Evolutionary conservation across 2,888 invertebrate species (phyloP), one percentile per base, ranked within the genome.

Genomic region (Pomacea canaliculata): DNA sequence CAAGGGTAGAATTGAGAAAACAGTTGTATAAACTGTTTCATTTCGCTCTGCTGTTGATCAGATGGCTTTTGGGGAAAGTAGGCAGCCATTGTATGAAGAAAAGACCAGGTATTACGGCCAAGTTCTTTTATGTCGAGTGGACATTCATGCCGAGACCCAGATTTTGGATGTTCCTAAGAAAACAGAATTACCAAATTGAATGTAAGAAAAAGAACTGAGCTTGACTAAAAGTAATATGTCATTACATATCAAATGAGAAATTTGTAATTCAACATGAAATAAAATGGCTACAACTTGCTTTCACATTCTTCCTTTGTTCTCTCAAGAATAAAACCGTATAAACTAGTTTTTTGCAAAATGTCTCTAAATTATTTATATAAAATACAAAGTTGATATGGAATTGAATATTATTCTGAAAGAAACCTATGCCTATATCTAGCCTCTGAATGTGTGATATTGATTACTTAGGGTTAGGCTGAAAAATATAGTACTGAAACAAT

Each of bases 61-160:
- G 89, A 93, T 0, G 99, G 98, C 83, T 94, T 93, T 8, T 95
- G 94, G 0, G 99, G 97, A 91, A 95, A 99, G 90, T 97, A 96
- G 0, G 97, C 96, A 7, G 97, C 97, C 94, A 99, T 97, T 0
- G 99, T 96, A 89, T 99, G 99, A 5, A 99, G 92, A 83, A 99
- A 94, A 10, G 95, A 94, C 99, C 99, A 99, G 5, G 98, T 95
- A 72, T 94, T 93, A 8, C 93, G 93, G 1, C 94, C 94, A 23
- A 93, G 86, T 79, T 92, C 91, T 81, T 92, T 91, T 75, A 90
- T 91, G 84, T 93, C 93, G 12, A 93, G 85, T 0, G 93, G 93
- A 84, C 93, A 93, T 59, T 92, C 90, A 62, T 78, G 76, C 37
- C 68, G 49, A 51, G 74, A 59, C 51, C 72, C 59, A 56, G 71